Percentiles rank a stretch among this genome's conserved stretches.
Conservation (phyloP, 2,797 vertebrate species). For the Cryptoblepharus egeriae region DNA sequence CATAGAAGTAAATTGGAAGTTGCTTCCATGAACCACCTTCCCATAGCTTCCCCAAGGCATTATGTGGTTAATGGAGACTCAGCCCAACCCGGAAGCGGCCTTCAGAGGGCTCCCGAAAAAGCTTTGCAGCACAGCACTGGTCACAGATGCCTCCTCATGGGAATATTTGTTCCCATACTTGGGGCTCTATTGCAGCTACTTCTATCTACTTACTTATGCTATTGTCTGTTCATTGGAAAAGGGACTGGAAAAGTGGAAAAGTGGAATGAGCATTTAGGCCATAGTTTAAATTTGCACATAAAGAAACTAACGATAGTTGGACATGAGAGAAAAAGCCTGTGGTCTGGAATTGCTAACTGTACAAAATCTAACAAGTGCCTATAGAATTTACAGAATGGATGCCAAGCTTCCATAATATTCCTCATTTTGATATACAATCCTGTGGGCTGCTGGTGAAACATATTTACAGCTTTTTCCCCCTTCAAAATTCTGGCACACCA, state of each 20-base stretch:
- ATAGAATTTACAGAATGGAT: background rate
- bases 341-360: background rate
- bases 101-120: no score
- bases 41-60: no score
- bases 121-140: no score
- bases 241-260: background rate
- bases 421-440: slow-evolving; percentile 5
- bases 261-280: background rate
- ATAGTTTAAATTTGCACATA: background rate
- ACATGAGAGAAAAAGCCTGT: background rate
- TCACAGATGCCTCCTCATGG: no score
- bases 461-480: background rate
- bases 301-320: no score
- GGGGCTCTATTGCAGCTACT: no score
- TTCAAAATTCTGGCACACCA: slow-evolving; percentile 9
- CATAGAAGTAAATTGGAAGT: no score
- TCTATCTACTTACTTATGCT: background rate
- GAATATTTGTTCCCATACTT: no score
- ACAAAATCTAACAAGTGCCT: background rate
- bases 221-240: background rate
- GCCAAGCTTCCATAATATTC: background rate
- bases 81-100: no score
- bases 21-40: no score
- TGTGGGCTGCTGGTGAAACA: background rate
- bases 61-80: no score